Percentiles rank a stretch among this genome's conserved stretches.
These are phyloP conservation scores for Pithys albifrons DNA, from an alignment of 2,113 vertebrate genomes.

Conservation along the genomic window DNA sequence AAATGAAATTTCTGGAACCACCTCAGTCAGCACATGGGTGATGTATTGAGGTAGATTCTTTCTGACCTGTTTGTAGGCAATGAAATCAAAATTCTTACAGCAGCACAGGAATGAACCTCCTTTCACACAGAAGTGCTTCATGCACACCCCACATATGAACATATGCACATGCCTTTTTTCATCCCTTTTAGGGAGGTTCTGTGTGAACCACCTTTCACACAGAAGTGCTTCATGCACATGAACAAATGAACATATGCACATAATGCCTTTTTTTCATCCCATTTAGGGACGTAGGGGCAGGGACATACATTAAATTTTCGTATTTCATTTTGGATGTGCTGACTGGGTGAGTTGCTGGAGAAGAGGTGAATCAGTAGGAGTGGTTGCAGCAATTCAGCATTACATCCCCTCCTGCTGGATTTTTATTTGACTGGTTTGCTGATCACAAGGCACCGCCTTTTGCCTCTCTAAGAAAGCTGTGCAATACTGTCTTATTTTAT, in stretches of 20 bases:
- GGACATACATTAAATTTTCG: rapidly evolving
- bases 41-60: neutral
- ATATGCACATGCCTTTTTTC: too few relatives aligned
- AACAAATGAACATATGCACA: neutral
- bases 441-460: conserved; percentile 29
- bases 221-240: neutral
- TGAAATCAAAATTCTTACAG: neutral
- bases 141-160: neutral
- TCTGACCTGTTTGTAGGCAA: neutral
- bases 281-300: neutral
- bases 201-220: neutral
- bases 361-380: conserved; percentile 46
- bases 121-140: neutral
- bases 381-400: neutral
- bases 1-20: neutral
- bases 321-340: neutral
- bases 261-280: neutral
- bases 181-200: neutral
- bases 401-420: neutral
- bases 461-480: conserved; percentile 34
- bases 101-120: neutral
- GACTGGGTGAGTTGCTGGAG: neutral
- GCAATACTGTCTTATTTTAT: neutral
- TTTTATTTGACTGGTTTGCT: conserved; percentile 20
- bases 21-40: neutral